Evolutionary conservation across 1,140 invertebrate genomes (phyloP), one percentile per base, ranked within the genome.

Genomic region (Trichonephila clavipes): DNA sequence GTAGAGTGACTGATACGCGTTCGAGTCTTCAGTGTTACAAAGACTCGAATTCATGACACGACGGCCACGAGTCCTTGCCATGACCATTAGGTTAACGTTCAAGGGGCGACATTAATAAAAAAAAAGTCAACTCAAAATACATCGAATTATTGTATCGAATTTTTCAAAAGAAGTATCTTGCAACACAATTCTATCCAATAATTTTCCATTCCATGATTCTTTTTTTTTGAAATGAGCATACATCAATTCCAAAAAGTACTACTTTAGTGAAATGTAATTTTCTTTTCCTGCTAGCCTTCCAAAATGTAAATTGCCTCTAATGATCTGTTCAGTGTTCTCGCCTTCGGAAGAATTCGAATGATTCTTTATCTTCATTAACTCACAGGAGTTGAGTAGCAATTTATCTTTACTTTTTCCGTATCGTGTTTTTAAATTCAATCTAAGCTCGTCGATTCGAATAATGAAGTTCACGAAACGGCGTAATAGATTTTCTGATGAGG

Each of bases 401-500:
- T 77, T 28, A 77, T 34, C 34, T 16, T 28, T 14, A 34, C 28
- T 28, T 77, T 34, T 77, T 34, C 0, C 24, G 12, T 16, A 34
- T 18, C 14, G 28, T 40, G 69, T 14, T 40, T 34, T 77, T 18
- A 40, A 77, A 77, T 77, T 77, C 28, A 69, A 69, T 69, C 64
- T 69, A 24, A 12, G 64, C 24, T 24, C 16, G 24, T 24, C 69
- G 24, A 34, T 3, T 14, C 64, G 21, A 21, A n/a, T 16, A 77
- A 77, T 16, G 69, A 34, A 77, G 34, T 34, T 18, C 7, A 34
- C 19, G 69, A 18, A 34, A 77, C 5, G 18, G 5, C 28, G 24
- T 77, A 77, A 77, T 40, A 34, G 69, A 77, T 77, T 77, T 77
- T 77, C 69, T 40, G 34, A 77, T 34, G 69, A 28, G 28, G 28